A percentile compares a stretch with the other conserved stretches of the same genome.
Conservation (phyloP, 2,113 vertebrate genomes). For the Paedocypris sp. region DNA sequence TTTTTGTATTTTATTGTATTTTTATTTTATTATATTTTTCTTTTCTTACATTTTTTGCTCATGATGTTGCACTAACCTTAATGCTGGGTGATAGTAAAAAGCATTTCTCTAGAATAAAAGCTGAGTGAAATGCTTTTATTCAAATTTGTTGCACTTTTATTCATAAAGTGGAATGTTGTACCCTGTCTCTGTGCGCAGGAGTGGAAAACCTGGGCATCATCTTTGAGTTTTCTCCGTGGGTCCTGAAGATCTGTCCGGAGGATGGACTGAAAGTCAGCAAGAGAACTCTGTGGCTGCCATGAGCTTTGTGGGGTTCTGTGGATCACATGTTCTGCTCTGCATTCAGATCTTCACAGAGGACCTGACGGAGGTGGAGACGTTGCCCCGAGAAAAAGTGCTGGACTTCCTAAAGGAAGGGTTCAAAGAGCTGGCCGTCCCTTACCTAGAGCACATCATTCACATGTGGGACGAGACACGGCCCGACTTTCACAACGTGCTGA, state of each 20-base stretch:
- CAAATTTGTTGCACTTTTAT: no score
- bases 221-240: slow-evolving; percentile 93
- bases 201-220: slow-evolving; percentile 86
- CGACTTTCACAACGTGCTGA: slow-evolving; percentile 88
- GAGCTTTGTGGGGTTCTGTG: background rate
- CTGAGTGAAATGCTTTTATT: no score
- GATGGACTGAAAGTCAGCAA: slow-evolving; percentile 85
- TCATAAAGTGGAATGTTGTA: no score
- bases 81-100: no score
- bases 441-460: slow-evolving; percentile 87
- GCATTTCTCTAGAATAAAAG: no score
- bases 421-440: slow-evolving; percentile 82
- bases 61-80: no score
- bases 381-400: slow-evolving; percentile 81
- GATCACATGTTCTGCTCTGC: background rate
- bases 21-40: no score
- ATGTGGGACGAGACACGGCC: slow-evolving; percentile 81
- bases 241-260: slow-evolving; percentile 85
- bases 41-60: no score
- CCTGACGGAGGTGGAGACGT: slow-evolving; percentile 83
- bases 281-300: background rate
- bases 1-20: no score
- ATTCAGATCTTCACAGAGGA: slow-evolving; percentile 95
- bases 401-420: slow-evolving; percentile 86
- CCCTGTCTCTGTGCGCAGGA: slow-evolving; percentile 56